phyloP scores from a whole-genome alignment of 2,113 vertebrate species.

The Erythrocebus patas region DNA sequence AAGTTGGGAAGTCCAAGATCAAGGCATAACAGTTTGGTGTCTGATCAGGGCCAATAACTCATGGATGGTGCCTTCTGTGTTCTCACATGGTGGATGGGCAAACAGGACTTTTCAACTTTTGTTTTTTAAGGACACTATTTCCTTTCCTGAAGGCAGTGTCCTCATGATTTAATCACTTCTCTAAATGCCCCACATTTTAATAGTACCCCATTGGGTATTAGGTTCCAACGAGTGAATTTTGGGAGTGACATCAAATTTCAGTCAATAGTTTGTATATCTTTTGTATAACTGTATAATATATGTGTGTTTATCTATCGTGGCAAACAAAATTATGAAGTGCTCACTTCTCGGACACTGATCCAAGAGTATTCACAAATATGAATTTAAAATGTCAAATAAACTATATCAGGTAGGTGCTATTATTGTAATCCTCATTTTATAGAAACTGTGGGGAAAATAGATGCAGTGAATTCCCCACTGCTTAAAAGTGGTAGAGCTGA shows the following conservation, averaged over 20 bases:
- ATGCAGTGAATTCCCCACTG: neutral
- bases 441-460: neutral
- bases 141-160: neutral
- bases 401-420: neutral
- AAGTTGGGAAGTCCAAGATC: neutral
- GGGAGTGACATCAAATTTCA: neutral
- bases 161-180: neutral
- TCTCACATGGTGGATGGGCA: neutral
- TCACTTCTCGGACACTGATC: neutral
- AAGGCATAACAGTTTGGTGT: neutral
- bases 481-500: neutral
- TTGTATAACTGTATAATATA: neutral
- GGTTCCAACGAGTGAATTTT: neutral
- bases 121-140: neutral
- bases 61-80: too few species aligned
- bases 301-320: neutral
- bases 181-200: neutral
- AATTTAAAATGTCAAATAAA: neutral
- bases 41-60: too few species aligned
- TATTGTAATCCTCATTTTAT: neutral
- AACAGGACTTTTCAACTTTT: neutral
- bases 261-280: neutral
- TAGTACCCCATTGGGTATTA: neutral
- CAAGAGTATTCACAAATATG: neutral
- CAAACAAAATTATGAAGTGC: neutral